These are phyloP conservation scores for Hypselothyrea guttata DNA, from an alignment of 2,888 invertebrate species.

Conservation along the genomic window DNA sequence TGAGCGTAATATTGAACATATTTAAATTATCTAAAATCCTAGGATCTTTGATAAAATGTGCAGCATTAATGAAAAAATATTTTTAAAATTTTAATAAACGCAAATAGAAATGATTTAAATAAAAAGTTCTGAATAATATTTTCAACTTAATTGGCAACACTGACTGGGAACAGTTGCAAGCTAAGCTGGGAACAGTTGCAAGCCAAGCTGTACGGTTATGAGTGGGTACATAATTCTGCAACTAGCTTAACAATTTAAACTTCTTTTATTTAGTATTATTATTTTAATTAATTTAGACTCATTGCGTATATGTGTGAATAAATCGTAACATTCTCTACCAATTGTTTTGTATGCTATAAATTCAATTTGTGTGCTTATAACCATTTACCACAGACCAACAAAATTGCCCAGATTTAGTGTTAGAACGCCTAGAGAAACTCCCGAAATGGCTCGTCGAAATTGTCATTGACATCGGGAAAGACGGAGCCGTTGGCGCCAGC, in stretches of 20 bases:
- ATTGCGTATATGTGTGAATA: neutral
- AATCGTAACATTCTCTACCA: neutral
- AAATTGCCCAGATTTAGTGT: neutral
- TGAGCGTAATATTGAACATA: no score
- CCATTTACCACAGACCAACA: conserved; percentile 46
- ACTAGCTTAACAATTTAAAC: conserved; percentile 12
- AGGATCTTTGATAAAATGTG: no score
- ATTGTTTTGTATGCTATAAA: conserved; percentile 38
- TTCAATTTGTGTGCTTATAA: conserved; percentile 40
- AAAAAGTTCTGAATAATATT: neutral
- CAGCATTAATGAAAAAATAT: no score
- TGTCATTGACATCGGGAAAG: conserved; percentile 79
- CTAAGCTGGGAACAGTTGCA: conserved; percentile 10
- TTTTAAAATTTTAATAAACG: no score
- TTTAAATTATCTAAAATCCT: no score
- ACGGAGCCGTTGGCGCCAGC: conserved; percentile 23
- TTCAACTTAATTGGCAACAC: neutral
- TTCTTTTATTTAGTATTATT: neutral
- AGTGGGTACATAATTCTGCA: neutral
- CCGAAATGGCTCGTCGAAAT: conserved; percentile 81
- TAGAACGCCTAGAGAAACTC: conserved; percentile 78
- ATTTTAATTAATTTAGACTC: neutral
- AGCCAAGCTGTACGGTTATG: conserved; percentile 22
- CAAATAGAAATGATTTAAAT: no score
- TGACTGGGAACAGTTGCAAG: conserved; percentile 5